phyloP scores from a whole-genome alignment of 2,113 vertebrate species.

The Mirounga angustirostris region DNA sequence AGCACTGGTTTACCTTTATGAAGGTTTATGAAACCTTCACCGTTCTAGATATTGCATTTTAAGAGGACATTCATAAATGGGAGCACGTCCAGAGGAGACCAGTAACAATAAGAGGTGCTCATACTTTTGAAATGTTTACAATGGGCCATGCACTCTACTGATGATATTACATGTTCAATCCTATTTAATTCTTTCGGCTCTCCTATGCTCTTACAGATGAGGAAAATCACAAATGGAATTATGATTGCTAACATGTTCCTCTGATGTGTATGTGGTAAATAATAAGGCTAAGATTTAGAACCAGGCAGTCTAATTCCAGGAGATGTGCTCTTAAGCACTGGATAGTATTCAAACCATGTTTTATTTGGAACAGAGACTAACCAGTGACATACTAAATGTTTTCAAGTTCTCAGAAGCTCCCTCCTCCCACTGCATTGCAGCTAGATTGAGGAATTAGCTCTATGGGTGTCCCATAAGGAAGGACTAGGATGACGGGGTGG shows the following conservation, averaged over 20 bases:
- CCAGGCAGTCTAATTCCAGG: background rate
- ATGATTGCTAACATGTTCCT: background rate
- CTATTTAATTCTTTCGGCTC: background rate
- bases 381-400: background rate
- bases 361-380: background rate
- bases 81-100: background rate
- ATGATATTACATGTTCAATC: background rate
- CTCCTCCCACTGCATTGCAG: too few species aligned
- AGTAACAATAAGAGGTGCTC: background rate
- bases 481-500: background rate
- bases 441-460: background rate
- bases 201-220: background rate
- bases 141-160: background rate
- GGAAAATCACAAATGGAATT: background rate
- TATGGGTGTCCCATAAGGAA: background rate
- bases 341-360: background rate
- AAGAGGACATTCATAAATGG: background rate
- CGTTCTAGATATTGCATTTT: background rate
- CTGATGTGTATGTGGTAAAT: background rate
- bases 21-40: background rate
- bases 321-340: background rate
- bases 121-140: background rate
- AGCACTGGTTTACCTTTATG: background rate
- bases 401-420: background rate
- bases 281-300: background rate